These are phyloP conservation scores for Holotrichia oblita DNA, from an alignment of 1,140 invertebrate genomes.

Conservation along the genomic window DNA sequence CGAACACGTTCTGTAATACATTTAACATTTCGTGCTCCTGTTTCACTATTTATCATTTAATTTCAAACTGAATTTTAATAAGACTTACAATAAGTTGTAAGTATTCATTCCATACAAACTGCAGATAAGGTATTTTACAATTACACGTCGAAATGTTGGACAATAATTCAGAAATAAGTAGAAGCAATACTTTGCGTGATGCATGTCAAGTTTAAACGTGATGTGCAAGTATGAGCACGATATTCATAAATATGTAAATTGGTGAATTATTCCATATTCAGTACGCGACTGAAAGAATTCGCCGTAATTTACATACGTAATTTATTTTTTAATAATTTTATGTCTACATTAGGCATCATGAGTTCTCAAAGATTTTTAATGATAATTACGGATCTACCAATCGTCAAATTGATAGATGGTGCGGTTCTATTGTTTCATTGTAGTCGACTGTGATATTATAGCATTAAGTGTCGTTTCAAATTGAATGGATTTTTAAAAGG, in stretches of 20 bases:
- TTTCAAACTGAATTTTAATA: not conserved
- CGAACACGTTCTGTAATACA: not conserved
- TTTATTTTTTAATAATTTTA: too few species aligned
- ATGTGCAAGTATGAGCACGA: not conserved
- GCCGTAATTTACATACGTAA: too few species aligned
- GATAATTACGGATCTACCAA: too few species aligned
- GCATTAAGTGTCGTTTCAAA: too few species aligned
- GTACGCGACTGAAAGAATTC: not conserved
- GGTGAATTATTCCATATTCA: not conserved
- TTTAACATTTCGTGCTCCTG: not conserved
- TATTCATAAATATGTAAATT: not conserved
- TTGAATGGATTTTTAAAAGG: too few species aligned
- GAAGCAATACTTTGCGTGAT: not conserved
- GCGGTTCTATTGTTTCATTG: too few species aligned
- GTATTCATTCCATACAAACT: not conserved
- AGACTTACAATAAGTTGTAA: not conserved
- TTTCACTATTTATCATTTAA: not conserved
- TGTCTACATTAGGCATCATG: too few species aligned
- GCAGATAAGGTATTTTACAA: not conserved
- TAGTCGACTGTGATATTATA: too few species aligned
- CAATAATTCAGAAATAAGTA: not conserved
- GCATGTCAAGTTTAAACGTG: conserved; percentile 6
- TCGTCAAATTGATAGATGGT: too few species aligned
- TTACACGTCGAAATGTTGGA: not conserved
- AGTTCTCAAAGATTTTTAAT: too few species aligned